Evolutionary conservation across 2,113 vertebrate genomes (phyloP), one percentile per base, ranked within the genome.

Genomic region (Anarrhichthys ocellatus): DNA sequence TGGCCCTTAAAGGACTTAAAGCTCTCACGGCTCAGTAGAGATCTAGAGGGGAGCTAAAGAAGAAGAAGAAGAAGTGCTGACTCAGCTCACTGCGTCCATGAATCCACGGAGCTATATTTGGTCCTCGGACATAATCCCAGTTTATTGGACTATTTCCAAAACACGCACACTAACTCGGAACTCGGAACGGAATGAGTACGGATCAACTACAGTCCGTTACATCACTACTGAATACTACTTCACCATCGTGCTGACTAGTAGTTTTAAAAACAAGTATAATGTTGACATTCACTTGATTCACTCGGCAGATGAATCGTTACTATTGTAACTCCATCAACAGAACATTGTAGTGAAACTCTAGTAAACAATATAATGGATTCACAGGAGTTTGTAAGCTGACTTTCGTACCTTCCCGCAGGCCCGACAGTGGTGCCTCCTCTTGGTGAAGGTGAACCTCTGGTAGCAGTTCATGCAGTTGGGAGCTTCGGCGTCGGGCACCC

Each of bases 401-500:
- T 38, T 3, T 91, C 96, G 88, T 92, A 99, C 98, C 94, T 99
- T 99, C 50, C 98, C 98, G 17, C 98, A 99, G 3, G 98, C 98
- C 86, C 98, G 96, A 90, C 98, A 99, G 88, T 99, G 98, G 78
- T 99, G 98, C 52, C 98, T 88, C 18, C 98, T 94, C 93, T 95
- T 99, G 22, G 97, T 99, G 84, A 99, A 99, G 0, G 97, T 99
- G 92, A 99, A 99, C 91, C 92, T 97, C 82, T 95, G 96, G 67
- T 93, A 92, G 91, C 98, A 99, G 84, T 95, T 97, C 97, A 98
- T 99, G 85, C 98, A 99, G 74, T 96, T 98, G 56, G 97, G 97
- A 78, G 98, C 98, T 86, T 99, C 96, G 6, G 97, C 95, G 87
- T 99, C 98, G 0, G 98, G 98, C 59, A 99, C 93, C 98, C 98